phyloP scores from a whole-genome alignment of 2,113 vertebrate genomes.

The Mungos mungo region DNA sequence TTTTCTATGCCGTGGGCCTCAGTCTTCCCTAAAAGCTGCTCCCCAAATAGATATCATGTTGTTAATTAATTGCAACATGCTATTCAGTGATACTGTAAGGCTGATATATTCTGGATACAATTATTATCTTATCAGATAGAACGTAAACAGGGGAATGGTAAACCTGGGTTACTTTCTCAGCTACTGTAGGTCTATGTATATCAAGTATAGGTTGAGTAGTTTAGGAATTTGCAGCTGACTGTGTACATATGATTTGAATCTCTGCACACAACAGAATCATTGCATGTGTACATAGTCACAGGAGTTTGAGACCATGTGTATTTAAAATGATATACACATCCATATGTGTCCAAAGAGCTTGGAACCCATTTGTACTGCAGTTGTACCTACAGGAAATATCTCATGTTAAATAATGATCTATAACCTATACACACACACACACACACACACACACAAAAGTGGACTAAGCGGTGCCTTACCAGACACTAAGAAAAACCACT shows the following conservation, averaged over 20 bases:
- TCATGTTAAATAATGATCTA: slow-evolving; percentile 64
- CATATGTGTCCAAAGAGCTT: slow-evolving; percentile 41
- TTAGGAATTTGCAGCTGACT: slow-evolving; percentile 27
- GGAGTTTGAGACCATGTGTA: background rate
- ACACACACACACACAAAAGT: background rate
- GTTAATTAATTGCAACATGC: slow-evolving; percentile 38
- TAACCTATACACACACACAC: background rate
- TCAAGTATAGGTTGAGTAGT: background rate
- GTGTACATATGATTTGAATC: slow-evolving; percentile 32
- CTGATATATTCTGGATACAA: background rate
- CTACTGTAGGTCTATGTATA: slow-evolving; percentile 16
- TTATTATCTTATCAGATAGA: slow-evolving; percentile 45
- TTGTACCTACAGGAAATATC: slow-evolving; percentile 38
- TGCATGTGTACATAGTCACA: slow-evolving; percentile 36
- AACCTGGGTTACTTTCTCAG: slow-evolving; percentile 41
- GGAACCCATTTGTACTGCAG: slow-evolving; percentile 7
- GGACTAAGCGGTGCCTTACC: slow-evolving; percentile 13
- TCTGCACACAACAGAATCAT: slow-evolving; percentile 12
- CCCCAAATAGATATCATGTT: slow-evolving; percentile 69
- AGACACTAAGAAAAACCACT: slow-evolving; percentile 17
- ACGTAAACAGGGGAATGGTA: slow-evolving; percentile 44
- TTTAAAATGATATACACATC: slow-evolving; percentile 31
- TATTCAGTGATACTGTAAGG: background rate
- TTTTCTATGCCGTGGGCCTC: slow-evolving; percentile 53
- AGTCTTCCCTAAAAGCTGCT: slow-evolving; percentile 31